Conservation (phyloP, 2,888 invertebrate species). For the Lucinisca nassula region DNA sequence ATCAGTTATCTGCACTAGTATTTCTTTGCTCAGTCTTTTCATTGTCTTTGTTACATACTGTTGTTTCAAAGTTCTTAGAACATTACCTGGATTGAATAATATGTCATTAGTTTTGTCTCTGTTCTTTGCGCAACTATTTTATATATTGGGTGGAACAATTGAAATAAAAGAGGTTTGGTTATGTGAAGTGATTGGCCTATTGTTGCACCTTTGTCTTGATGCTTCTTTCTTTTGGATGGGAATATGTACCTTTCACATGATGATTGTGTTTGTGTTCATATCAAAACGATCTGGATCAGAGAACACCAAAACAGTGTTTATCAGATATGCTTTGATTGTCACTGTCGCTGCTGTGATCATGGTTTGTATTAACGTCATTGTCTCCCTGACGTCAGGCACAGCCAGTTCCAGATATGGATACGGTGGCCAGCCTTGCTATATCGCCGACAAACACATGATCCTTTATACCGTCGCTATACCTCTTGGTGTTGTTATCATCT, state of each 20-base stretch:
- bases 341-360: not conserved
- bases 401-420: constrained; percentile 51
- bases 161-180: not conserved
- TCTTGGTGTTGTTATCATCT: constrained; percentile 32
- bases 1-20: constrained; percentile 25
- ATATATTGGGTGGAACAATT: not conserved
- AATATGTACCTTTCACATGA: constrained; percentile 58
- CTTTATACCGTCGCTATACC: constrained; percentile 51
- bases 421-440: constrained; percentile 52
- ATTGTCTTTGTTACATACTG: constrained; percentile 31
- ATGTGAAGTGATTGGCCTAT: constrained; percentile 29
- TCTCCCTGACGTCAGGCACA: not conserved
- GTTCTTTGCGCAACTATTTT: constrained; percentile 19
- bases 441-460: constrained; percentile 26
- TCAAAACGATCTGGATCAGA: constrained; percentile 7
- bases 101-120: constrained; percentile 29
- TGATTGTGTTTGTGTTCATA: constrained; percentile 46
- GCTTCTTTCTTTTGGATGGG: constrained; percentile 39
- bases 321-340: constrained; percentile 22
- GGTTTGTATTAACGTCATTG: constrained; percentile 14
- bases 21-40: constrained; percentile 28
- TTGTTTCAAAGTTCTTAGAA: constrained; percentile 23
- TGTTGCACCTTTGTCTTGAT: constrained; percentile 34
- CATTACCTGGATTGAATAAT: constrained; percentile 43
- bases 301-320: constrained; percentile 3